Conservation (phyloP, 2,888 invertebrate species). For the Anthrax anthrax region DNA sequence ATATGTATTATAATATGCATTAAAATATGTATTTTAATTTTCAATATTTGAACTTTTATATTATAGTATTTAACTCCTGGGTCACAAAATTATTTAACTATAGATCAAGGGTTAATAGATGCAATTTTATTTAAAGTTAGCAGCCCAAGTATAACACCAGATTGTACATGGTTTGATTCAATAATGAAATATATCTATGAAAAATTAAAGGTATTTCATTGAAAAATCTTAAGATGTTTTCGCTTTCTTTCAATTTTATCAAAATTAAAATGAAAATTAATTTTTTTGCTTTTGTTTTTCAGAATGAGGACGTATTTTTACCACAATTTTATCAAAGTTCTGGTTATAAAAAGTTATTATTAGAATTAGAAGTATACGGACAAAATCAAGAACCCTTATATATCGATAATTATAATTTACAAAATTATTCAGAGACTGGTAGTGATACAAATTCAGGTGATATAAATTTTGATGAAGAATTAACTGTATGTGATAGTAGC, state of each 20-base stretch:
- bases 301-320: conserved; percentile 17
- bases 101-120: conserved; percentile 15
- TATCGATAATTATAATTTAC: conserved; percentile 6
- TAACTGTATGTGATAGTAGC: background rate
- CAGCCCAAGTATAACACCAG: conserved; percentile 12
- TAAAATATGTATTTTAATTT: no score
- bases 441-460: conserved; percentile 16
- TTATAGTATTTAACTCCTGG: conserved; percentile 11
- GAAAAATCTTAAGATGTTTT: no score
- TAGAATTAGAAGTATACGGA: conserved; percentile 14
- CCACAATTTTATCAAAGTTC: conserved; percentile 16
- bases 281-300: background rate
- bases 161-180: conserved; percentile 16
- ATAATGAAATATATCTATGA: conserved; percentile 17
- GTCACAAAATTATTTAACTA: conserved; percentile 14
- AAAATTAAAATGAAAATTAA: background rate
- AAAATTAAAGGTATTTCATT: conserved; percentile 13
- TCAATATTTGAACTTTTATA: background rate
- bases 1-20: no score
- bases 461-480: conserved; percentile 14
- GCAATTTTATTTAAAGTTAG: conserved; percentile 15
- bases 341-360: conserved; percentile 14
- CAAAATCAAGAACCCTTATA: conserved; percentile 7
- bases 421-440: conserved; percentile 10
- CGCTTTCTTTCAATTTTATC: background rate